Conservation (phyloP, 2,113 vertebrate genomes). For the Cyanoderma ruficeps region DNA sequence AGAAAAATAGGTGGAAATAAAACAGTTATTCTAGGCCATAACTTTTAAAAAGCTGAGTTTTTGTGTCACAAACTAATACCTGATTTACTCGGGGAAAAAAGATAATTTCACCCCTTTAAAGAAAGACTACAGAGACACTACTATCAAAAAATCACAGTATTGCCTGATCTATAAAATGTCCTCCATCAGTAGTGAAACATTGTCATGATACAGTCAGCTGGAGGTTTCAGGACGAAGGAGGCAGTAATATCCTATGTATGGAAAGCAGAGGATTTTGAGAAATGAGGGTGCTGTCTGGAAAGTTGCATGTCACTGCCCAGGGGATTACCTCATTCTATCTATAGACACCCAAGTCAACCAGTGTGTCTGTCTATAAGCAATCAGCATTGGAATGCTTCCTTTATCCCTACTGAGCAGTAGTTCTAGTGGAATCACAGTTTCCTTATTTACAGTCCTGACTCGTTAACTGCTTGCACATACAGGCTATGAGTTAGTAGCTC, state of each 20-base stretch:
- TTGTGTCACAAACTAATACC: background rate
- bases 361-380: background rate
- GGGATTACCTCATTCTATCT: background rate
- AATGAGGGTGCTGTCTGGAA: background rate
- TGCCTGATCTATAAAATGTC: background rate
- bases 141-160: background rate
- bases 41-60: background rate
- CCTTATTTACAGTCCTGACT: background rate
- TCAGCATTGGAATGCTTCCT: background rate
- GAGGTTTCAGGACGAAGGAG: background rate
- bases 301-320: background rate
- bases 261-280: background rate
- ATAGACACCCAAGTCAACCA: background rate
- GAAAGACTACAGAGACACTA: background rate
- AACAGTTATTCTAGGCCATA: background rate
- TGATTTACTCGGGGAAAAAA: background rate
- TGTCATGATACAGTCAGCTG: background rate
- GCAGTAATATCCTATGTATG: background rate
- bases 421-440: background rate
- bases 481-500: background rate
- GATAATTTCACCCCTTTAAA: background rate
- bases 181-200: background rate
- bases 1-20: background rate
- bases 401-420: background rate
- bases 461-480: background rate